Evolutionary conservation across 2,888 invertebrate genomes (phyloP).

Genomic region (Philereme transversata): DNA sequence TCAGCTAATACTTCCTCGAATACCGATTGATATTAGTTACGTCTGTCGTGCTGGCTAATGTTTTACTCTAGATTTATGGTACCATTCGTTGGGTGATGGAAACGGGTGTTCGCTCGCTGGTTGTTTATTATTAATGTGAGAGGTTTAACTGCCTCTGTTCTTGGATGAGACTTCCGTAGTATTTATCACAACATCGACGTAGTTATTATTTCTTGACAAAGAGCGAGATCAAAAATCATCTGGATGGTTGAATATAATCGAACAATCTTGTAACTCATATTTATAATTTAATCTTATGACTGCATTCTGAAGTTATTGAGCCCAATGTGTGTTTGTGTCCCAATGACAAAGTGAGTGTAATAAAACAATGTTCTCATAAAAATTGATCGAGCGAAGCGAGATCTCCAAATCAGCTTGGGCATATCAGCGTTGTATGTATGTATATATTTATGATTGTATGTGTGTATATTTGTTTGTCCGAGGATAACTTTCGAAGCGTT

Average conservation of each 20-base stretch:
- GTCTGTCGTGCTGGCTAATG: slow-evolving; percentile 22
- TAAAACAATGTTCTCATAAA: too few species aligned
- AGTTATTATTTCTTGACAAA: slow-evolving; percentile 14
- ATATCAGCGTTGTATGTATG: too few species aligned
- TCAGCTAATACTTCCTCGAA: slow-evolving; percentile 10
- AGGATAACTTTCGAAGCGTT: too few species aligned
- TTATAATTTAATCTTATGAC: background rate
- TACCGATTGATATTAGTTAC: slow-evolving; percentile 21
- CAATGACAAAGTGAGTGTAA: too few species aligned
- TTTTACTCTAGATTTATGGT: slow-evolving; percentile 33
- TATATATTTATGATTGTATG: too few species aligned
- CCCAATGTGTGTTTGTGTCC: too few species aligned
- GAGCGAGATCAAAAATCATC: background rate
- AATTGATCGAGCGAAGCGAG: too few species aligned
- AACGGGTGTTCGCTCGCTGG: slow-evolving; percentile 28
- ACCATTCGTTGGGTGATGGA: slow-evolving; percentile 38
- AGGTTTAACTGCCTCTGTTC: slow-evolving; percentile 17
- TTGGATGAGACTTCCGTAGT: slow-evolving; percentile 12
- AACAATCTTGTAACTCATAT: too few species aligned
- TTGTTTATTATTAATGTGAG: slow-evolving; percentile 39
- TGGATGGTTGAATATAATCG: too few species aligned
- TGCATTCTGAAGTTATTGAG: background rate
- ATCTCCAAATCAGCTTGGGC: too few species aligned
- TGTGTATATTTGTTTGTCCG: too few species aligned
- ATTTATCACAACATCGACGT: slow-evolving; percentile 21